Conservation (phyloP, 2,888 invertebrate genomes). For the Bugula neritina region DNA sequence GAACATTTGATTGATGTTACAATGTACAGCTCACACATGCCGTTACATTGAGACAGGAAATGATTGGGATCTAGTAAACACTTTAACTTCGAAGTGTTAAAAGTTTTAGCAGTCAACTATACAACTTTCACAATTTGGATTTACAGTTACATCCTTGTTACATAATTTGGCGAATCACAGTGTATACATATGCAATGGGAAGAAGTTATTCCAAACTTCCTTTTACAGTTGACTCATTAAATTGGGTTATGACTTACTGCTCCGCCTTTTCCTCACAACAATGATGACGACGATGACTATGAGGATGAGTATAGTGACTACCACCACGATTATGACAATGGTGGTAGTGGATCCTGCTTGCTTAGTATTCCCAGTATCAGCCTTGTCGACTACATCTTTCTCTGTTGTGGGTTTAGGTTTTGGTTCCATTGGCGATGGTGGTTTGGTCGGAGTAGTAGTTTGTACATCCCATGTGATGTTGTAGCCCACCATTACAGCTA, state of each 20-base stretch:
- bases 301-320: background rate
- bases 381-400: background rate
- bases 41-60: no score
- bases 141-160: no score
- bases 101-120: no score
- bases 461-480: conserved; percentile 12
- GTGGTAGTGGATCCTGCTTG: background rate
- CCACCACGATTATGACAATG: conserved; percentile 4
- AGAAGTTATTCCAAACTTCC: no score
- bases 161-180: no score
- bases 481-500: background rate
- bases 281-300: background rate
- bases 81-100: no score
- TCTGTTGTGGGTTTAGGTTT: background rate
- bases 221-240: no score
- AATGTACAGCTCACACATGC: no score
- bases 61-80: no score
- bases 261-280: background rate
- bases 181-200: no score
- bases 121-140: no score
- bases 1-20: no score
- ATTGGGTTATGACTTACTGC: background rate
- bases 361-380: background rate
- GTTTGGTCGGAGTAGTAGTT: background rate
- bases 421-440: background rate